These are phyloP conservation scores for Macrophya alboannulata DNA, from an alignment of 2,888 invertebrate genomes.

Conservation along the genomic window DNA sequence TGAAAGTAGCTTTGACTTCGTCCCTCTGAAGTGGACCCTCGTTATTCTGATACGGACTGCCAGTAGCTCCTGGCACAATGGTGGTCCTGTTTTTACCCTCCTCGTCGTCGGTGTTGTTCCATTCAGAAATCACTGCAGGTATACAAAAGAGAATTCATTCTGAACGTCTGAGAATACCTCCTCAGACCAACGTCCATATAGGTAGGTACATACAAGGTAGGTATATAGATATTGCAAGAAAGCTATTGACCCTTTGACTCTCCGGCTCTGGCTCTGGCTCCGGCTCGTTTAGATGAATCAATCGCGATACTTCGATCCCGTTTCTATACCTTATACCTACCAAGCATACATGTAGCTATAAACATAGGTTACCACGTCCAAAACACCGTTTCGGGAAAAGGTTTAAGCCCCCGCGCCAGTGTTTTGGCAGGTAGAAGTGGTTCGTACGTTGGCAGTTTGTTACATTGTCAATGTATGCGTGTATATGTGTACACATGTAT, in stretches of 20 bases:
- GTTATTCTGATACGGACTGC: constrained; percentile 80
- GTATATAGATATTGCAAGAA: not conserved
- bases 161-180: not conserved
- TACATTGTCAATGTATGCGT: constrained; percentile 4
- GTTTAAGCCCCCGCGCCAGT: constrained; percentile 20
- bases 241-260: not conserved
- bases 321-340: not conserved
- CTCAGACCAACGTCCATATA: not conserved
- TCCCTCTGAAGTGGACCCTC: constrained; percentile 87
- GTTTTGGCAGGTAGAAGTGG: constrained; percentile 48
- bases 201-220: not conserved
- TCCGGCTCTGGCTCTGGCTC: not conserved
- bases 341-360: not conserved
- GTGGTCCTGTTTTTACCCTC: constrained; percentile 78
- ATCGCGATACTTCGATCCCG: constrained; percentile 20
- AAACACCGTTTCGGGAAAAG: not conserved
- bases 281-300: constrained; percentile 26
- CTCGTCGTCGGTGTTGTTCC: constrained; percentile 84
- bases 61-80: constrained; percentile 77
- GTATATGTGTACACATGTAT: not conserved
- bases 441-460: constrained; percentile 46
- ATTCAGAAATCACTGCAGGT: constrained; percentile 79
- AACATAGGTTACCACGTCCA: constrained; percentile 39
- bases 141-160: constrained; percentile 51
- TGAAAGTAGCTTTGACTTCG: constrained; percentile 85